Conservation (phyloP, 2,888 invertebrate species). For the Shargacucullia verbasci region DNA sequence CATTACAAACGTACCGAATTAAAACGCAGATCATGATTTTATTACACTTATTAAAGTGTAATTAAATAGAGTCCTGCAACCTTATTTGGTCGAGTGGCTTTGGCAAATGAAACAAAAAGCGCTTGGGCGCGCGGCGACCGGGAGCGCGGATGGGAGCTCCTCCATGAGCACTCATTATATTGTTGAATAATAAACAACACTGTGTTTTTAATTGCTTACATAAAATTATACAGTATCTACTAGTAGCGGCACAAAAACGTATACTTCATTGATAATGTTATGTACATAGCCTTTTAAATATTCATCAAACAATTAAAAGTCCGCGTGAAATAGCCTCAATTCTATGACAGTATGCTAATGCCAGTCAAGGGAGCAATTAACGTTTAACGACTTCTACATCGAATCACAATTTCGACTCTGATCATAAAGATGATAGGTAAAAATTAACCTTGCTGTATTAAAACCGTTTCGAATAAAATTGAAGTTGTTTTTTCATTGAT, state of each 20-base stretch:
- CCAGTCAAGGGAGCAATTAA: slow-evolving; percentile 67
- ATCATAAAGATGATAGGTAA: slow-evolving; percentile 63
- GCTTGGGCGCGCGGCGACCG: slow-evolving; percentile 40
- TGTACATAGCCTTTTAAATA: slow-evolving; percentile 74
- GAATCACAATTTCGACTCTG: slow-evolving; percentile 65
- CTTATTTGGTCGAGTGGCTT: slow-evolving; percentile 74
- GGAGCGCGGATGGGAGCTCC: slow-evolving; percentile 34
- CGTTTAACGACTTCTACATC: slow-evolving; percentile 70
- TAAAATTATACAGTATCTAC: slow-evolving; percentile 67
- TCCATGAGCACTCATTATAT: slow-evolving; percentile 66
- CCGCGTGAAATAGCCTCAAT: slow-evolving; percentile 70
- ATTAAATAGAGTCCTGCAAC: slow-evolving; percentile 79
- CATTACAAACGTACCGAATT: slow-evolving; percentile 63
- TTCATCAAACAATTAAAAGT: slow-evolving; percentile 78
- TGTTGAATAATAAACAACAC: slow-evolving; percentile 71
- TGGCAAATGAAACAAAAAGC: slow-evolving; percentile 72
- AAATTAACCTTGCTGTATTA: slow-evolving; percentile 58
- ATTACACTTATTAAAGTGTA: slow-evolving; percentile 80
- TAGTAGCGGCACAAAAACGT: slow-evolving; percentile 62
- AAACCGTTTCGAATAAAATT: slow-evolving; percentile 56
- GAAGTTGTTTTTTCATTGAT: slow-evolving; percentile 63
- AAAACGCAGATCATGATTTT: slow-evolving; percentile 78
- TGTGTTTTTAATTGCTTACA: slow-evolving; percentile 73
- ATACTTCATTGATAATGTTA: slow-evolving; percentile 71
- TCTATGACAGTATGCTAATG: slow-evolving; percentile 72